Conservation (phyloP, 2,888 invertebrate genomes). For the Silvanus unidentatus region DNA sequence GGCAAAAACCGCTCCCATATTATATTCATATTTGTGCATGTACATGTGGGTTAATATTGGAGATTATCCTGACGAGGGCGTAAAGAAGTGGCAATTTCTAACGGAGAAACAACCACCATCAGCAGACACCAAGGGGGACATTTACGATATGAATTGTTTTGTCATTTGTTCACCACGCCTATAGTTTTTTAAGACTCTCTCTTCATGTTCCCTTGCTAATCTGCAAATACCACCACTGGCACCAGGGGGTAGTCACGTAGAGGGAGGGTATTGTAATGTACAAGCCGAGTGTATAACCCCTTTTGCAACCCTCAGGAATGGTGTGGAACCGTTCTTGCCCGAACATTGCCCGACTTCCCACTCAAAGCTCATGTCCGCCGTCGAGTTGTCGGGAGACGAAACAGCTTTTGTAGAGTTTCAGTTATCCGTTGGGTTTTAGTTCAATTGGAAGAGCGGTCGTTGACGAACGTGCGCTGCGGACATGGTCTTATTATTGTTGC, state of each 20-base stretch:
- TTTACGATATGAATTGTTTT: constrained; percentile 19
- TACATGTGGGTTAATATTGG: neutral
- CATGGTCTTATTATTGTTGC: constrained; percentile 18
- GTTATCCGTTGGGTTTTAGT: constrained; percentile 27
- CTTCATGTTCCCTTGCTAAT: constrained; percentile 17
- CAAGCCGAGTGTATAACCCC: constrained; percentile 36
- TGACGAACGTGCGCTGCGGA: constrained; percentile 15
- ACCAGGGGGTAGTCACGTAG: constrained; percentile 18
- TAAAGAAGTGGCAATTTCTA: constrained; percentile 4
- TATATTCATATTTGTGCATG: constrained; percentile 2
- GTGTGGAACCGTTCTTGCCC: constrained; percentile 27
- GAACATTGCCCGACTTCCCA: constrained; percentile 32
- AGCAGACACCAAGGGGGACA: constrained; percentile 6
- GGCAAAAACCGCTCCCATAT: no score
- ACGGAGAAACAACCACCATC: neutral
- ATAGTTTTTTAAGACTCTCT: constrained; percentile 21
- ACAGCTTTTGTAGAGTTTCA: constrained; percentile 21
- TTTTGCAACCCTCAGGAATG: constrained; percentile 27
- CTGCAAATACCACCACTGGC: constrained; percentile 27
- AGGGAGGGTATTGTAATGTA: constrained; percentile 34
- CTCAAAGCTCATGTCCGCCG: constrained; percentile 28
- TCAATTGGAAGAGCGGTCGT: constrained; percentile 25
- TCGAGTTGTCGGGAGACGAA: constrained; percentile 14
- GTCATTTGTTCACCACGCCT: constrained; percentile 25
- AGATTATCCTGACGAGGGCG: neutral